These are phyloP conservation scores for Epicauta chinensis DNA, from an alignment of 1,140 invertebrate genomes.

Conservation along the genomic window DNA sequence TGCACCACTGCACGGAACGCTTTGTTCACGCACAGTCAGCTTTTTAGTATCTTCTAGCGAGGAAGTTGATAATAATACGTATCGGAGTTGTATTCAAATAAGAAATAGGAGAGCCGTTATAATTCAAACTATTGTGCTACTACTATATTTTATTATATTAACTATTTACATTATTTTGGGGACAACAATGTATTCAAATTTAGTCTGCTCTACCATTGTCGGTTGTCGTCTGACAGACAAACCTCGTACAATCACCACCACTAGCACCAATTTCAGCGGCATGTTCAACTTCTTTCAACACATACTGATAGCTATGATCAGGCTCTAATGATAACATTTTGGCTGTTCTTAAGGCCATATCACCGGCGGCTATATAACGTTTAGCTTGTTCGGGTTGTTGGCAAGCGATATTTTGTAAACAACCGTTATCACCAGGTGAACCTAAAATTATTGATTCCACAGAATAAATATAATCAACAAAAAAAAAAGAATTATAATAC, in stretches of 20 bases:
- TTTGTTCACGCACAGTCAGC: too few relatives aligned
- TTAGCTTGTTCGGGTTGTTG: constrained; percentile 63
- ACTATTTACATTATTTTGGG: too few relatives aligned
- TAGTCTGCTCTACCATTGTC: too few relatives aligned
- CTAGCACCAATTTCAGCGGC: constrained; percentile 30
- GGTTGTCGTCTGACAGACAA: background rate
- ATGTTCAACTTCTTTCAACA: constrained; percentile 33
- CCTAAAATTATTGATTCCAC: constrained; percentile 39
- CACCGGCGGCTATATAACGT: constrained; percentile 66
- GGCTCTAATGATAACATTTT: constrained; percentile 49
- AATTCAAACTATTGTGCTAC: too few relatives aligned
- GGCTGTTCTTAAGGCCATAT: constrained; percentile 63
- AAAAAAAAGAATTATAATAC: background rate
- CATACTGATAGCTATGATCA: constrained; percentile 29
- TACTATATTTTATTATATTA: too few relatives aligned
- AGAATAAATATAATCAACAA: background rate
- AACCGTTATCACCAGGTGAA: constrained; percentile 58
- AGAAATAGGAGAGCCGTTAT: too few relatives aligned
- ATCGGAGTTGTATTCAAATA: too few relatives aligned
- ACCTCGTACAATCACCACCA: constrained; percentile 32
- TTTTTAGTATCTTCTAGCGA: too few relatives aligned
- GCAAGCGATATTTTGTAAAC: constrained; percentile 69
- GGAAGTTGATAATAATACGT: too few relatives aligned
- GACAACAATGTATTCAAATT: too few relatives aligned
- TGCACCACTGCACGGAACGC: too few relatives aligned